Percentiles rank a stretch among this genome's conserved stretches.
These are phyloP conservation scores for Siniperca obscura DNA, from an alignment of 2,797 vertebrate species.

Conservation along the genomic window DNA sequence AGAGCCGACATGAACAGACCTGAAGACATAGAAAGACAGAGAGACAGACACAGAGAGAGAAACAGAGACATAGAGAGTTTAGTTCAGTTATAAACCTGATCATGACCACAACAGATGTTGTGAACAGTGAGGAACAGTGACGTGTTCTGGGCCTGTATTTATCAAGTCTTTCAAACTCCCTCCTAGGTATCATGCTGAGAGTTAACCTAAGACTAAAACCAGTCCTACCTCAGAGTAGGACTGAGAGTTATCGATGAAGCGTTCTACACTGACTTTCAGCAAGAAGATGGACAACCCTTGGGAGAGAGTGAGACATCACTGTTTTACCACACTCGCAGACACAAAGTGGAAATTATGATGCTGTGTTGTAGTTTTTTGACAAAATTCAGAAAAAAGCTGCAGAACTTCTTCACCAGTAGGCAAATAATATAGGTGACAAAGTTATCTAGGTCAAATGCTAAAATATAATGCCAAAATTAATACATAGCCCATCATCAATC, in stretches of 20 bases:
- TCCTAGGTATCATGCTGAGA: no score
- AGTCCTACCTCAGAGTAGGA: neutral
- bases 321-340: neutral
- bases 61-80: neutral
- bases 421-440: neutral
- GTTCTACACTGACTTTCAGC: neutral
- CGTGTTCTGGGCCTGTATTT: no score
- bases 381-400: neutral
- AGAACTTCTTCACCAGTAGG: neutral
- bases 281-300: neutral
- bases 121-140: neutral
- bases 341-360: neutral
- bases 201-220: neutral
- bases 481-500: no score
- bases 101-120: neutral
- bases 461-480: neutral
- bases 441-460: neutral
- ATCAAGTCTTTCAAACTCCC: neutral
- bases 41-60: neutral
- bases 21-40: constrained; percentile 63
- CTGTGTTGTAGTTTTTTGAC: neutral
- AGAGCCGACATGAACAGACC: constrained; percentile 96
- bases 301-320: neutral
- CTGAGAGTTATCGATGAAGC: neutral
- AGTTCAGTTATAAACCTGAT: constrained; percentile 10